Base-by-base conservation (phyloP, 2,113 vertebrate genomes). In the Cromileptes altivelis region DNA sequence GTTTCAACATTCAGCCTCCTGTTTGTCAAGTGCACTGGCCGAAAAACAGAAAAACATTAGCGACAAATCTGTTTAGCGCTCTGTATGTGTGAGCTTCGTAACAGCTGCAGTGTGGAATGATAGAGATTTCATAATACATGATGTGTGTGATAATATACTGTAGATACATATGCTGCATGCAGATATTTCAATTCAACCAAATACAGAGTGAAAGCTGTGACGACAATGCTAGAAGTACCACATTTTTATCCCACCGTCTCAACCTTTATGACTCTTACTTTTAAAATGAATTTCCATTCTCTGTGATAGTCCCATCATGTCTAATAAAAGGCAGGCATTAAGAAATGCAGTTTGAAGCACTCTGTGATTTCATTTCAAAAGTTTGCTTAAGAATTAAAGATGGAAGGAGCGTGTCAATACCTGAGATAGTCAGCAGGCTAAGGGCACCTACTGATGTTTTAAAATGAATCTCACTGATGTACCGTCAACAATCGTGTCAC, bases 271-370 rank as follows among this genome's bases (percentile, higher is more conserved):
- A 57, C 30, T 25, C n/a, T 23, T 57, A 13, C 1, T 58, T 55
- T 70, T 70, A 37, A 19, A 50, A 64, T 45, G 4, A 2, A 70
- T 30, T 40, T 25, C 4, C 3, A 56, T 33, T 65, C 17, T 71
- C 14, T 53, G 11, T 30, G 50, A 73, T 30, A 45, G 55, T 65
- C 33, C 2, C 7, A 17, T 69, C 50, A 65, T 23, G 30, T 53
- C 50, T 70, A 61, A 65, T 70, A 21, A 88, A 14, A 42, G 23
- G 61, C 88, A 81, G 74, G 73, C 63, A 75, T 76, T 47, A 58
- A 27, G 77, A 72, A 69, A 49, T 86, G 92, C 75, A 81, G 81
- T 78, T 79, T 9, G 80, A 94, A 90, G 91, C 92, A 93, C 67
- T 75, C 60, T 61, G 69, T 84, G 86, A 86, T 74, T 78, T 81